Evolutionary conservation across 1,140 invertebrate species (phyloP), one percentile per base, ranked within the genome.

Genomic region (Brachionus paranguensis): DNA sequence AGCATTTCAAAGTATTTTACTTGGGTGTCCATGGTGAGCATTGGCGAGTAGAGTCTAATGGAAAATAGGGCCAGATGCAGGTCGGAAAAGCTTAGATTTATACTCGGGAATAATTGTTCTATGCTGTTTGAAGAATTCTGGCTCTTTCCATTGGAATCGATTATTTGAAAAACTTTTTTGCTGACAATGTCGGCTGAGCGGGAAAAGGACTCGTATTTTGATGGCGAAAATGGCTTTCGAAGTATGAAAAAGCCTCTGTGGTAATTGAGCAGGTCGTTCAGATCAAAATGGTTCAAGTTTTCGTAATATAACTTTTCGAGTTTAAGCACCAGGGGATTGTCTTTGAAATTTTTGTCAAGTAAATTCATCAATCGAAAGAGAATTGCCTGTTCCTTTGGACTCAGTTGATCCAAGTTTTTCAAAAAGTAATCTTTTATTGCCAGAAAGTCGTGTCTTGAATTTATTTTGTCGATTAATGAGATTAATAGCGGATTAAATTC

Each of bases 361-460:
- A 76, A 50, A 29, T 76, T 76, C 20, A 76, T 50, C n/a, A 76
- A 47, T 27, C 72, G 8, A 29, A 76, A 76, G 20, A 76, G 47
- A 27, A 76, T 76, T 4, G 72, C 72, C 2, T 76, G 72, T 29
- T 76, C 72, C 20, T 76, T 76, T 6, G 43, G 45, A 17, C 6
- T 76, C 1, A 76, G 24, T 47, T 50, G 45, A 24, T 76, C 43
- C 7, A 50, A 50, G 29, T 76, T 47, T 29, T 50, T 76, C 45
- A 76, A 76, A 76, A 76, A 76, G 47, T 76, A 76, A 76, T 76
- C 72, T 27, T 27, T 50, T 12, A 50, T 24, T 11, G 41, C n/a
- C 14, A 50, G 0, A 50, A 50, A 76, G 11, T 76, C 72, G 11
- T 47, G 17, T 27, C 20, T 20, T 20, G 17, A 27, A 20, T 76